These are phyloP conservation scores for Pterobdella sp. DNA, from an alignment of 2,888 invertebrate genomes.

Conservation along the genomic window DNA sequence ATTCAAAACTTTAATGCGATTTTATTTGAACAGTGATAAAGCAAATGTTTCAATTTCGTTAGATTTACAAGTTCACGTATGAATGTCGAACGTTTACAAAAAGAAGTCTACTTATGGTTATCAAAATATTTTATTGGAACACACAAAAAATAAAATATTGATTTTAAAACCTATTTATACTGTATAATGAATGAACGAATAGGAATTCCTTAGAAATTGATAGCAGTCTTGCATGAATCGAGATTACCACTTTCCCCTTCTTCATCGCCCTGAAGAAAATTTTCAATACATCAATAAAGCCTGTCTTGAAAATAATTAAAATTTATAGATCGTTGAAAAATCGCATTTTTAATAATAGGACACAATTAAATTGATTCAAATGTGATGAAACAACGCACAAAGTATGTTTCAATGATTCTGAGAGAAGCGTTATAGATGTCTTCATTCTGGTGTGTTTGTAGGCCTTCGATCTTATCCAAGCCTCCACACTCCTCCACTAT, in stretches of 20 bases:
- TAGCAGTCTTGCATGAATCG: background rate
- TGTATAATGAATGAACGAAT: no score
- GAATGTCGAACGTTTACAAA: no score
- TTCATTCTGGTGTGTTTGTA: slow-evolving; percentile 55
- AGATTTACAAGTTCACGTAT: no score
- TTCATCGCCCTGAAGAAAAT: background rate
- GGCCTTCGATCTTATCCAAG: slow-evolving; percentile 54
- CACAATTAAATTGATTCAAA: no score
- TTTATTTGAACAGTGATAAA: no score
- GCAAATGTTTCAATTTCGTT: no score
- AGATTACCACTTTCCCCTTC: background rate
- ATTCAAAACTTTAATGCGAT: no score
- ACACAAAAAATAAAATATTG: no score
- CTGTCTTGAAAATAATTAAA: background rate
- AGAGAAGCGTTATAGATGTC: slow-evolving; percentile 53
- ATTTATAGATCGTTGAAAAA: background rate
- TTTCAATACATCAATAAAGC: background rate
- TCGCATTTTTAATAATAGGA: no score
- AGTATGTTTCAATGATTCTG: slow-evolving; percentile 54
- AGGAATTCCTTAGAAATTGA: background rate
- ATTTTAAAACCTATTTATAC: no score
- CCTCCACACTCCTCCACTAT: slow-evolving; percentile 78
- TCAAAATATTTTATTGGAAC: no score
- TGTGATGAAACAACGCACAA: slow-evolving; percentile 40
- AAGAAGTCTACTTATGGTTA: no score